Evolutionary conservation across 2,797 vertebrate genomes (phyloP), one percentile per base, ranked within the genome.

Genomic region (Neomorphus geoffroyi): DNA sequence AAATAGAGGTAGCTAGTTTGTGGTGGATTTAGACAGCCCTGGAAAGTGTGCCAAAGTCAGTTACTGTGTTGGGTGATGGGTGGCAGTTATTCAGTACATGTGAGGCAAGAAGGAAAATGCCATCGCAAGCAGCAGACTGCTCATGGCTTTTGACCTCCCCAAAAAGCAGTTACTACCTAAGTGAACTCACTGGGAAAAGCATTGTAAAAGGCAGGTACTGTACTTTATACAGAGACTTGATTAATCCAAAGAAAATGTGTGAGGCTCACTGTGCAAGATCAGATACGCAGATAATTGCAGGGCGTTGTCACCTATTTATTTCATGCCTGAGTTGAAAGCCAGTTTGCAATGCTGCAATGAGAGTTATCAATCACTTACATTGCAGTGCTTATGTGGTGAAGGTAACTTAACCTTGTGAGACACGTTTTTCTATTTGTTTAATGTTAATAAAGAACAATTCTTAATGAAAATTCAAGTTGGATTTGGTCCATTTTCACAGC

Each of bases 371-470:
- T 17, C 37, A 50, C 80, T 70, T 39, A 66, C 82, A 54, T 3
- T 58, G 73, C 89, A 79, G 66, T 46, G 61, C 67, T 91, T 73
- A 24, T 48, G 46, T 67, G 79, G 48, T 72, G 56, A 77, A 61
- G 92, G 51, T 57, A 90, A 90, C 46, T 64, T 57, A 16, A 73
- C 57, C 77, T 79, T 43, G 39, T 51, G 67, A 80, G 37, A 91
- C 3, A 1, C 15, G 7, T 8, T 75, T 93, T 50, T 93, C 70
- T 58, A 88, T 65, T 87, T 90, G 82, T 83, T 61, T 88, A 72
- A 91, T 67, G 77, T 75, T 86, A 95, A 96, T 96, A 97, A 97
- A 97, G 32, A 73, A 17, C 69, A 86, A 90, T 91, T 88, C 73
- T 92, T 93, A 13, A 32, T 73, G 51, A 80, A 82, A 57, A 65